Percentiles rank a stretch among this genome's conserved stretches.
These are phyloP conservation scores for Mirounga angustirostris DNA, from an alignment of 2,113 vertebrate species.

Conservation along the genomic window DNA sequence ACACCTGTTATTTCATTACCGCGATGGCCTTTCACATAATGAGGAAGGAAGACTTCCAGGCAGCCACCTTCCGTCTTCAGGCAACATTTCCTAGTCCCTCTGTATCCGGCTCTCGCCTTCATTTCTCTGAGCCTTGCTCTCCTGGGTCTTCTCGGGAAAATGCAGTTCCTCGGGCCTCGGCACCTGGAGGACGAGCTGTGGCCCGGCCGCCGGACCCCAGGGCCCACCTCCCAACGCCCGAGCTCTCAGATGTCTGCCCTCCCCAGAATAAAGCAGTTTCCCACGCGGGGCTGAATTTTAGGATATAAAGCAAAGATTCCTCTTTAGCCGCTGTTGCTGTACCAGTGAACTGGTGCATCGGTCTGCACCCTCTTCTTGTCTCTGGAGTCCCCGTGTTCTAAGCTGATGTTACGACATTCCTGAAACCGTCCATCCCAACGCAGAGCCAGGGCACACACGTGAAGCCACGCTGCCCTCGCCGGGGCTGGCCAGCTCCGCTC, in stretches of 20 bases:
- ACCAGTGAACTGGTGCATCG: rapidly evolving
- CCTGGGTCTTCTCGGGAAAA: background rate
- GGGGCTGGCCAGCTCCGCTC: rapidly evolving
- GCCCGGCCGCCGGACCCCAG: background rate
- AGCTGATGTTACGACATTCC: background rate
- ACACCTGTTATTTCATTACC: constrained; percentile 9
- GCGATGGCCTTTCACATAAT: background rate
- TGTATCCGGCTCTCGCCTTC: background rate
- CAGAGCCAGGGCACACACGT: rapidly evolving
- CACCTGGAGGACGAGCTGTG: background rate
- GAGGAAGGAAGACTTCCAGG: background rate
- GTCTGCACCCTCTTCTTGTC: background rate
- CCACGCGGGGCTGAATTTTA: background rate
- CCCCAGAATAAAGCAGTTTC: background rate
- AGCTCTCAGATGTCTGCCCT: rapidly evolving
- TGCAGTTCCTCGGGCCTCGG: background rate
- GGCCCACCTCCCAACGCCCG: background rate
- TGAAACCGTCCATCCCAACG: rapidly evolving
- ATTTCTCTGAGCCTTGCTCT: background rate
- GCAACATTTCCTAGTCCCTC: too few relatives aligned
- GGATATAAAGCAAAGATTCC: too few relatives aligned
- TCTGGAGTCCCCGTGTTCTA: background rate
- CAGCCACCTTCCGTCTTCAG: background rate
- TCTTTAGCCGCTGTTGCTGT: background rate
- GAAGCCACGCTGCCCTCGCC: rapidly evolving